A percentile compares a stretch with the other conserved stretches of the same genome.
Evolutionary conservation across 1,140 invertebrate genomes (phyloP).

Genomic region (Laupala kohalensis): DNA sequence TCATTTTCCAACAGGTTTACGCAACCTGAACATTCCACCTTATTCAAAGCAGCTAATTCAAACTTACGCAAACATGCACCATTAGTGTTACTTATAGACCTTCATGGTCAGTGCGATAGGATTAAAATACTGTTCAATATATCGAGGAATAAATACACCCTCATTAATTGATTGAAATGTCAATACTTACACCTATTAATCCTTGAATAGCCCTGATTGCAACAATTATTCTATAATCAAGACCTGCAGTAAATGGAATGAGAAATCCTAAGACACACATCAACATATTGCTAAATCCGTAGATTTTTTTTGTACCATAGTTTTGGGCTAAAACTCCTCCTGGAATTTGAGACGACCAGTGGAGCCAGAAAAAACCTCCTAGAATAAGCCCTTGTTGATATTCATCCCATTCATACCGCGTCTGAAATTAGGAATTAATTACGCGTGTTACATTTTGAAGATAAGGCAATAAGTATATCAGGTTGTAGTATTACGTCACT

Average conservation of each 20-base stretch:
- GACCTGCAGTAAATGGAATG: slow-evolving; percentile 48
- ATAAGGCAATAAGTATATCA: background rate
- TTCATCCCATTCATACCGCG: slow-evolving; percentile 51
- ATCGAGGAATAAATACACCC: too few relatives aligned
- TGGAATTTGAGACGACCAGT: slow-evolving; percentile 58
- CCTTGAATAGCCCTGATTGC: slow-evolving; percentile 55
- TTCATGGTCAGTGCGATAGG: background rate
- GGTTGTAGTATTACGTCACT: background rate
- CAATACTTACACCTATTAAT: slow-evolving; percentile 47
- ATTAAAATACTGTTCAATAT: too few relatives aligned
- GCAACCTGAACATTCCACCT: too few relatives aligned
- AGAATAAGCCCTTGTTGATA: slow-evolving; percentile 51
- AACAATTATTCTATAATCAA: slow-evolving; percentile 44
- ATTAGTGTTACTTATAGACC: background rate
- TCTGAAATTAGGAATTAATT: background rate
- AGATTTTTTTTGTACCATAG: slow-evolving; percentile 56
- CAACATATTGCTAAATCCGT: slow-evolving; percentile 51
- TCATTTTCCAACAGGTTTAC: too few relatives aligned
- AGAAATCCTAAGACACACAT: slow-evolving; percentile 54
- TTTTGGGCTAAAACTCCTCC: slow-evolving; percentile 54
- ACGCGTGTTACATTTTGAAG: background rate
- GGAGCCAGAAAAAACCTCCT: slow-evolving; percentile 61
- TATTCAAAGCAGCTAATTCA: too few relatives aligned
- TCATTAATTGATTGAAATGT: background rate
- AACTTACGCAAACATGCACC: too few relatives aligned